Evolutionary conservation across 2,888 invertebrate genomes (phyloP).

Genomic region (Lasioglossum marginatum): DNA sequence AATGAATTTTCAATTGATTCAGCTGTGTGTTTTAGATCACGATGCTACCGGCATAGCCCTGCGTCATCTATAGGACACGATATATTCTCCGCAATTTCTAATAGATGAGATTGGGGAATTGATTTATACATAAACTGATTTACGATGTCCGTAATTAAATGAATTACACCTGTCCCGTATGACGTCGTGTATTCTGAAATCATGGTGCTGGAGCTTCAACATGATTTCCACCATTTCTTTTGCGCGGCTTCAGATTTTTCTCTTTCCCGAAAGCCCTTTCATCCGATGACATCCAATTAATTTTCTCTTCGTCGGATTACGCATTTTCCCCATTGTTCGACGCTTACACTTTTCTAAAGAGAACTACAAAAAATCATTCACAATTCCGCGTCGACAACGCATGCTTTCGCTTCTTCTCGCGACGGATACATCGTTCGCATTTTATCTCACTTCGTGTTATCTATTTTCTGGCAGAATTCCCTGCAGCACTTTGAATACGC

Average conservation of each 20-base stretch:
- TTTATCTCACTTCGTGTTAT: not conserved
- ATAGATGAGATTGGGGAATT: not conserved
- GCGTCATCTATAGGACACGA: not conserved
- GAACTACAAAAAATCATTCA: not conserved
- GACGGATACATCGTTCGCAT: not conserved
- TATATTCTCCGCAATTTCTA: not conserved
- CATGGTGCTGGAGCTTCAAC: not conserved
- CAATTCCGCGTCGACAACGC: not conserved
- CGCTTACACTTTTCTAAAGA: not conserved
- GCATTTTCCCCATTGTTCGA: not conserved
- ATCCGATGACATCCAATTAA: not conserved
- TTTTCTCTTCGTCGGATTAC: not conserved
- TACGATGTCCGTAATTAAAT: not conserved
- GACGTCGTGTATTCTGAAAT: not conserved
- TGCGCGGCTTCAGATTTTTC: not conserved
- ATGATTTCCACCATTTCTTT: not conserved
- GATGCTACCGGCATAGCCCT: not conserved
- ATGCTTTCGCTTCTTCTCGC: not conserved
- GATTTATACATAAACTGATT: constrained; percentile 9
- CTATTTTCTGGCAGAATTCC: not conserved
- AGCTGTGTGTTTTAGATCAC: not conserved
- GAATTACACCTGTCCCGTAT: not conserved
- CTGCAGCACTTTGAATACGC: not conserved
- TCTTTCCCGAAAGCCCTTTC: not conserved
- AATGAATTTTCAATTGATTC: not conserved